Evolutionary conservation across 2,888 invertebrate species (phyloP), one percentile per base, ranked within the genome.

Genomic region (Beris chalybata): DNA sequence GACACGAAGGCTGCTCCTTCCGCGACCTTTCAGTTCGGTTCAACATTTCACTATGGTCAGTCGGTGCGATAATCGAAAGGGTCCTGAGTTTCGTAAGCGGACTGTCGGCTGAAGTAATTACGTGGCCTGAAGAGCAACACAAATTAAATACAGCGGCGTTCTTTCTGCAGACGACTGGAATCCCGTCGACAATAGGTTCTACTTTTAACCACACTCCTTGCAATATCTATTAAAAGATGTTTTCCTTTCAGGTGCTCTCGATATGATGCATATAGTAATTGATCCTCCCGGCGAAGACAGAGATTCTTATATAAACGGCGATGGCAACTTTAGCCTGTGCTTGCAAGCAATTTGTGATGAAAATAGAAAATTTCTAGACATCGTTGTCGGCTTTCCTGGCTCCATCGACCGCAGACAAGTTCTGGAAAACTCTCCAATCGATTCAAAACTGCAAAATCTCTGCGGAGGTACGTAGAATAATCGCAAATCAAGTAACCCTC

Each of bases 311-410:
- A 4, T 54, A 13, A 31, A 29, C 31, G 30, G 31, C n/a, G 12
- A 54, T 6, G 54, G 54, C 6, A n/a, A 29, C n/a, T 6, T 30
- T 32, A 29, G 31, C 11, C n/a, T 54, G 4, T 9, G n/a, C 11
- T 31, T 54, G n/a, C 54, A 54, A 54, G 54, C 30, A 12, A 13
- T 54, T 12, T 54, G 54, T n/a, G 54, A 54, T 31, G 31, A 54
- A 5, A 54, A 31, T n/a, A 15, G 7, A 12, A 54, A 31, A 13
- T 54, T 54, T 32, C 9, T 54, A 22, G 31, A 54, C 12, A 12
- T 54, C 12, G 5, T 29, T 4, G 11, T n/a, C 5, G 54, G 54
- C 6, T n/a, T 31, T n/a, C 54, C 54, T 11, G 31, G 22, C n/a
- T n/a, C n/a, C 5, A 6, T 4, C 30, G 4, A n/a, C 4, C 12